Evolutionary conservation across 2,888 invertebrate genomes (phyloP).

Genomic region (Aspidapion aeneum): DNA sequence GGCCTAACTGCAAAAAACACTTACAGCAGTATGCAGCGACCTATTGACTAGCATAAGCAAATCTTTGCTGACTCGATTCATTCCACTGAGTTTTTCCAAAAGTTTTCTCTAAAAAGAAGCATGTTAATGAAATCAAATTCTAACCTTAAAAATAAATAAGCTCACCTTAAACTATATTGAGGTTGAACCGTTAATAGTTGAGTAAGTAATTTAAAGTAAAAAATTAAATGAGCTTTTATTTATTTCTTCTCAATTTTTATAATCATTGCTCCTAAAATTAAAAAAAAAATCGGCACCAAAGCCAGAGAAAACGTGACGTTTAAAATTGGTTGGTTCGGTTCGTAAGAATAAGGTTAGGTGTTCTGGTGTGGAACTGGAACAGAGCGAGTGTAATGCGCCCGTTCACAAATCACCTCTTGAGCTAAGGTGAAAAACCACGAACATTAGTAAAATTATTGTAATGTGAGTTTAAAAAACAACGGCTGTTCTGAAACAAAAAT

Average conservation of each 20-base stretch:
- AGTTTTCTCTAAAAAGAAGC: background rate
- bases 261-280: background rate
- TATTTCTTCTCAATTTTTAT: background rate
- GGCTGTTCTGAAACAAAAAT: too few species aligned
- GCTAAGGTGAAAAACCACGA: too few species aligned
- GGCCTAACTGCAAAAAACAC: background rate
- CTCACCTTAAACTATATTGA: too few species aligned
- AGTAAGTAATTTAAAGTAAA: too few species aligned
- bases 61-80: constrained; percentile 7
- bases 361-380: background rate
- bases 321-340: background rate
- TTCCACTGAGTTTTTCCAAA: background rate
- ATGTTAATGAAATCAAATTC: background rate
- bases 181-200: too few species aligned
- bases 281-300: background rate
- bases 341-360: background rate
- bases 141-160: background rate
- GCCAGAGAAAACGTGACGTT: background rate
- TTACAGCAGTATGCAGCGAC: background rate
- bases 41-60: background rate
- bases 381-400: background rate
- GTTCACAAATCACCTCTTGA: too few species aligned
- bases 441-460: too few species aligned
- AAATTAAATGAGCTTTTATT: background rate
- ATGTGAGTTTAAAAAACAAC: too few species aligned